A percentile compares a stretch with the other conserved stretches of the same genome.
Conservation (phyloP, 2,113 vertebrate genomes). For the Nanorana parkeri region DNA sequence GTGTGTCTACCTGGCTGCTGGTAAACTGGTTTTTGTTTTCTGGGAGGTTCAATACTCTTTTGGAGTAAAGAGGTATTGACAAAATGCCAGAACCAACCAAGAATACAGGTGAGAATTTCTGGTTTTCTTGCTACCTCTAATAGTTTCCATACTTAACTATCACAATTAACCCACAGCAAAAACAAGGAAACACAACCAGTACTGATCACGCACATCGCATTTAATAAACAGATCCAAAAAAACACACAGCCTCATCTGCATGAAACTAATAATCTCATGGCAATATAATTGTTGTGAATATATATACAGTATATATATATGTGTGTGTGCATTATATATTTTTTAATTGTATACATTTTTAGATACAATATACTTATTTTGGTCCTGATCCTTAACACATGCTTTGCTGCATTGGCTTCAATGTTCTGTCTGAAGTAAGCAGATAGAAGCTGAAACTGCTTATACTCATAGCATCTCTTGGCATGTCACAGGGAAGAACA, state of each 20-base stretch:
- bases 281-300: no score
- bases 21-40: slow-evolving; percentile 54
- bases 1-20: slow-evolving; percentile 60
- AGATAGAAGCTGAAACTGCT: no score
- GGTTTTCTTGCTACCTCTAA: not conserved
- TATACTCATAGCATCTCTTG: no score
- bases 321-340: no score
- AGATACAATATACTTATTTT: no score
- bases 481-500: no score
- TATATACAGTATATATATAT: no score
- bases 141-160: not conserved
- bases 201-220: not conserved
- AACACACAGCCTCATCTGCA: not conserved
- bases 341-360: no score
- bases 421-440: no score
- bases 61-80: slow-evolving; percentile 70
- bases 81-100: slow-evolving; percentile 82
- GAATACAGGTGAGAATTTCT: slow-evolving; percentile 75
- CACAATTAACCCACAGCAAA: not conserved
- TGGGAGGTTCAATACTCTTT: slow-evolving; percentile 63
- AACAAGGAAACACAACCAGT: not conserved
- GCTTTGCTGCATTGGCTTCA: no score
- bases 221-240: not conserved
- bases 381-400: no score
- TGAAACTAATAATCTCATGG: not conserved